A percentile compares a stretch with the other conserved stretches of the same genome.
Evolutionary conservation across 2,113 vertebrate species (phyloP).

Genomic region (Bathybates hornii): DNA sequence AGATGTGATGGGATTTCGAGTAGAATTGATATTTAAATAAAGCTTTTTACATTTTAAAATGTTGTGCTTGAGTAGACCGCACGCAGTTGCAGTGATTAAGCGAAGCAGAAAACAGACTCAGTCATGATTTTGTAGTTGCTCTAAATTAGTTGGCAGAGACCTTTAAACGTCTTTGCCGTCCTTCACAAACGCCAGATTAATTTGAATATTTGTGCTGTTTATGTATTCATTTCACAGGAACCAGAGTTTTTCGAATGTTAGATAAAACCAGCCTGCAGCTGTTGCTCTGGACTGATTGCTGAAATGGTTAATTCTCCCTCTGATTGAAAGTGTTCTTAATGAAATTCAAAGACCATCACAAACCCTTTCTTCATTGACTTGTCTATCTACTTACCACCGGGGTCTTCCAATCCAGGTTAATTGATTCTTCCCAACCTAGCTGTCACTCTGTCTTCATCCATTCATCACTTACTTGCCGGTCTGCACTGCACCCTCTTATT

Average conservation of each 20-base stretch:
- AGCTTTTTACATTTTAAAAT: neutral
- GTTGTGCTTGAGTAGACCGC: neutral
- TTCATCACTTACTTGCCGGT: neutral
- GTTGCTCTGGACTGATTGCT: neutral
- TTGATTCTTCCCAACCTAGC: neutral
- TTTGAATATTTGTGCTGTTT: neutral
- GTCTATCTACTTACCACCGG: neutral
- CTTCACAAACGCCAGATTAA: neutral
- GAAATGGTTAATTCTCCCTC: neutral
- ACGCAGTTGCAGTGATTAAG: neutral
- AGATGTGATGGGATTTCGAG: neutral
- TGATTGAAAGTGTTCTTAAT: neutral
- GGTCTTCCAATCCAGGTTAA: neutral
- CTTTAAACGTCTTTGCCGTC: neutral
- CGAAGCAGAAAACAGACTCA: neutral
- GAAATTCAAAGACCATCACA: neutral
- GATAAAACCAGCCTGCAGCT: neutral
- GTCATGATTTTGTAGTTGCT: neutral
- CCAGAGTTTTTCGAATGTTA: neutral
- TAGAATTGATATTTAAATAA: neutral
- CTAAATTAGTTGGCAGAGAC: neutral
- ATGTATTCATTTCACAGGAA: accelerated
- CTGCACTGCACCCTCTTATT: neutral
- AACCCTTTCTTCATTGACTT: neutral
- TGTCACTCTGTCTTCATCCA: neutral